Evolutionary conservation across 2,888 invertebrate genomes (phyloP).

Genomic region (Temnothorax ravouxi): DNA sequence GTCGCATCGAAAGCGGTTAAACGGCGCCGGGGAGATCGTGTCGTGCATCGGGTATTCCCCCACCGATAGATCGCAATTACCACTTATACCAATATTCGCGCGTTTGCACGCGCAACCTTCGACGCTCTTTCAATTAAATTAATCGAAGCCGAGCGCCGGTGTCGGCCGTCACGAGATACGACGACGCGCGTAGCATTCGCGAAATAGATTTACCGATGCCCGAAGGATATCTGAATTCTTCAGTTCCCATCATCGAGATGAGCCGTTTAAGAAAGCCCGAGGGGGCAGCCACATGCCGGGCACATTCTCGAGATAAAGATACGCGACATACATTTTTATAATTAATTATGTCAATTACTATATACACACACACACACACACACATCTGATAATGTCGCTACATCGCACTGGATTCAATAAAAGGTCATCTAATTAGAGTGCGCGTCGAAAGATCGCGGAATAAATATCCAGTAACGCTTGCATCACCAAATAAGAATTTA

Average conservation of each 20-base stretch:
- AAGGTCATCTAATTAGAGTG: neutral
- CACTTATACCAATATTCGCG: constrained; percentile 20
- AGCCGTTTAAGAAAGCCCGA: neutral
- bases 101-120: constrained; percentile 3
- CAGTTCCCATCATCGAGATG: neutral
- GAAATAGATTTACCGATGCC: constrained; percentile 26
- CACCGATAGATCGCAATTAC: constrained; percentile 14
- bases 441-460: neutral
- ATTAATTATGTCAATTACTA: constrained; percentile 8
- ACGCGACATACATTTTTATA: neutral
- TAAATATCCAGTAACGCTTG: constrained; percentile 5
- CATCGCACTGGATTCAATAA: neutral
- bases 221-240: constrained; percentile 31
- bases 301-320: neutral
- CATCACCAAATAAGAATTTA: constrained; percentile 14
- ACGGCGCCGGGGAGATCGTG: neutral
- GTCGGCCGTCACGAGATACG: neutral
- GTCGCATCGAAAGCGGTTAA: constrained; percentile 39
- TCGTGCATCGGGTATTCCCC: constrained; percentile 7
- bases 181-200: constrained; percentile 29
- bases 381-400: neutral
- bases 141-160: constrained; percentile 22
- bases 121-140: constrained; percentile 35
- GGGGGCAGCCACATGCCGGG: neutral
- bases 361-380: neutral